Base-by-base conservation (phyloP, 2,888 invertebrate species). In the Myopa tessellatipennis region DNA sequence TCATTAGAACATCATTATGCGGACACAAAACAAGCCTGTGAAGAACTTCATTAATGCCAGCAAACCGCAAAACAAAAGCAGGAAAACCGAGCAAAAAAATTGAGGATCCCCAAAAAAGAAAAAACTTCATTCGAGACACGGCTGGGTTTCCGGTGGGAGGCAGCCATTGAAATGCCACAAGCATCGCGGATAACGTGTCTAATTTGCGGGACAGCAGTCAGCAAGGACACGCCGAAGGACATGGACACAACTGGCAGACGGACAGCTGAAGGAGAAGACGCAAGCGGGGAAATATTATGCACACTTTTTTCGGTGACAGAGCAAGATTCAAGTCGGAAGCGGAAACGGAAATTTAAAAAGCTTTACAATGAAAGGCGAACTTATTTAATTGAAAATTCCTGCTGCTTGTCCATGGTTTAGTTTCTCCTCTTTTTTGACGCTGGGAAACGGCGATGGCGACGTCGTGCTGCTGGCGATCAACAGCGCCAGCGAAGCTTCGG, bases 311-410 rank as follows among this genome's bases (percentile, higher is more conserved):
- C 26, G 26, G n/a, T n/a, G 36, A n/a, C 40, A 52, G 14, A 4
- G 26, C 16, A 12, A 8, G 16, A 10, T 8, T n/a, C 50, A 18
- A 36, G n/a, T 26, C 63, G 58, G 18, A 18, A 72, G 38, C 63
- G 36, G 65, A 63, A 74, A 52, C 74, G 63, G 63, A 74, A 34
- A 65, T 34, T 63, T 63, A 45, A 74, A 65, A 74, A 50, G 50
- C 36, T 65, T 18, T 16, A 60, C 69, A 75, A 34, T 69, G 45
- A 68, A 69, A 69, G 18, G 60, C 40, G 45, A 58, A 69, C 58
- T 65, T 65, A 65, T 65, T 75, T 75, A 75, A 69, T 75, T 75
- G 68, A 69, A 75, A 75, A 75, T 75, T 75, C 75, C 75, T 26
- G 75, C 60, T 45, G 75, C 68, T 69, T 60, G 67, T 40, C 45